Conservation (phyloP, 2,113 vertebrate genomes). For the Hippopotamus amphibius region DNA sequence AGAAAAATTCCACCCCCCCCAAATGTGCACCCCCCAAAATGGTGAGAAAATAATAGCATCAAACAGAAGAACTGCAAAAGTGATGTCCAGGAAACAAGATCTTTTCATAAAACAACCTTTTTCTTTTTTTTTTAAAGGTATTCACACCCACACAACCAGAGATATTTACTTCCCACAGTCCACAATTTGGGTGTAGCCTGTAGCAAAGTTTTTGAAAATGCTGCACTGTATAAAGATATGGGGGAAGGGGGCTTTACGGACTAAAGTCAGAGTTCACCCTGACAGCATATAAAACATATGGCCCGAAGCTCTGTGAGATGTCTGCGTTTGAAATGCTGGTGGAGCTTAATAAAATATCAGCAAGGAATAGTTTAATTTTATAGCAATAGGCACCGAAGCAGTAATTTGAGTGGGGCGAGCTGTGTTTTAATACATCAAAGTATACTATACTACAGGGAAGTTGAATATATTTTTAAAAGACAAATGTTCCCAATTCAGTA, state of each 20-base stretch:
- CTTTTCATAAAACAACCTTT: constrained; percentile 11
- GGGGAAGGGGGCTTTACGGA: not conserved
- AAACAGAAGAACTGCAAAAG: constrained; percentile 40
- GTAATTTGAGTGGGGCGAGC: constrained; percentile 63
- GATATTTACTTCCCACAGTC: not conserved
- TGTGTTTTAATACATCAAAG: constrained; percentile 76
- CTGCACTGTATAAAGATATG: constrained; percentile 45
- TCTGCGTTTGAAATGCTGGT: constrained; percentile 64
- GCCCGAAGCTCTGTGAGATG: constrained; percentile 63
- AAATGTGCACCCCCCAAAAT: not conserved
- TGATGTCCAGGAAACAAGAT: not conserved
- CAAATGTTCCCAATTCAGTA: constrained; percentile 41
- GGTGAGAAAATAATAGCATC: constrained; percentile 34
- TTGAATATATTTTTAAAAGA: constrained; percentile 50
- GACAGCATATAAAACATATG: constrained; percentile 68
- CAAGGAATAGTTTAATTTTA: constrained; percentile 81
- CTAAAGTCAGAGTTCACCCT: constrained; percentile 47
- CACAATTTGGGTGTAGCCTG: constrained; percentile 10
- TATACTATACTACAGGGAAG: constrained; percentile 67
- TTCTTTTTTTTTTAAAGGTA: not conserved
- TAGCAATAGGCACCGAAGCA: constrained; percentile 66
- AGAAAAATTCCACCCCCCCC: not conserved
- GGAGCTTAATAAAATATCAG: constrained; percentile 72
- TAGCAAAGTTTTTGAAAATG: constrained; percentile 51
- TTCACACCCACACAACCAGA: not conserved